Conservation (phyloP, 2,113 vertebrate genomes). For the Coracopsis vasa region DNA sequence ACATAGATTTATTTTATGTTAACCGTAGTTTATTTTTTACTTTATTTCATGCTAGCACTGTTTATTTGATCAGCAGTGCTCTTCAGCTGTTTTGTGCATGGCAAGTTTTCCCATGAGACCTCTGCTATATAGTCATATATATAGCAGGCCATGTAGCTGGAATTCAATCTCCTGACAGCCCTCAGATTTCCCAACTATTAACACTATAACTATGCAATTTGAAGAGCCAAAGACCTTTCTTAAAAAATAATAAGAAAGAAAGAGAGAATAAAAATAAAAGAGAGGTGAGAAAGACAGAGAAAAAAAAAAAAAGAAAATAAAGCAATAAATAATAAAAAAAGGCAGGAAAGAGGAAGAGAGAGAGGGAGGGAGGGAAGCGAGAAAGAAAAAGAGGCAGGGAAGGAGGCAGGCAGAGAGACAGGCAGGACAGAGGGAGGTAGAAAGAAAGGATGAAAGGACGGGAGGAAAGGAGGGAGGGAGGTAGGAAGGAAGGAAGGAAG, state of each 20-base stretch:
- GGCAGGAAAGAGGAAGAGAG: not conserved
- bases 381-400: not conserved
- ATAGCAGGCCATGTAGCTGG: not conserved
- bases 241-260: not conserved
- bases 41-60: not conserved
- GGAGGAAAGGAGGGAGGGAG: too few species aligned
- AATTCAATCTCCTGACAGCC: slow-evolving; percentile 4
- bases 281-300: not conserved
- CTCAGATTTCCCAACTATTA: not conserved
- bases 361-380: not conserved
- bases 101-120: not conserved
- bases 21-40: not conserved
- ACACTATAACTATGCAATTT: not conserved
- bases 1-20: not conserved
- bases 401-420: too few species aligned
- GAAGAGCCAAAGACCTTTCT: not conserved
- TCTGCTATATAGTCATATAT: not conserved
- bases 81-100: not conserved
- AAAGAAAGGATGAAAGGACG: too few species aligned
- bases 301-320: too few species aligned
- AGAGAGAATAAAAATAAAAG: not conserved
- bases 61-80: not conserved
- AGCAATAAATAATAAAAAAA: too few species aligned
- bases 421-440: too few species aligned
- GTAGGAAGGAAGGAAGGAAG: not conserved